Conservation (phyloP, 2,113 vertebrate genomes). For the Cinclus cinclus region DNA sequence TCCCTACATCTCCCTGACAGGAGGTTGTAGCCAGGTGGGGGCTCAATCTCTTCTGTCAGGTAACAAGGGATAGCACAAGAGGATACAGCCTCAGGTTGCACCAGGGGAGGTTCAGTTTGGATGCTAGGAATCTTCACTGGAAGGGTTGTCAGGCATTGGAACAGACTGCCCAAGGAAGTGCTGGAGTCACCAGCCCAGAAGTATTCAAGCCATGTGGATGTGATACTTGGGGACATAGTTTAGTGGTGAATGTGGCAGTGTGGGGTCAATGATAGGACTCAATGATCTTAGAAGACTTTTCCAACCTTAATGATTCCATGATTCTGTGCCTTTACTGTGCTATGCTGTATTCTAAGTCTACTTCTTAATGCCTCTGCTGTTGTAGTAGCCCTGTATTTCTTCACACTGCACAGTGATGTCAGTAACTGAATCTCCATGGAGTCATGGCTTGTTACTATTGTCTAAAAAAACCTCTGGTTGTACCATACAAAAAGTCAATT, state of each 20-base stretch:
- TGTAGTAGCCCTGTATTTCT: not conserved
- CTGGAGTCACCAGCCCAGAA: not conserved
- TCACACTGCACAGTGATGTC: fast-evolving
- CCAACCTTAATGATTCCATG: not conserved
- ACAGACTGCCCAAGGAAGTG: not conserved
- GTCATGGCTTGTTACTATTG: not conserved
- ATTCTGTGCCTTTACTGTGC: not conserved
- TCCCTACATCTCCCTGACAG: not conserved
- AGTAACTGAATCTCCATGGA: not conserved
- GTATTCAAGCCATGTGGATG: not conserved
- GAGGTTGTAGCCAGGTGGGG: too few relatives aligned
- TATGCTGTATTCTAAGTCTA: not conserved
- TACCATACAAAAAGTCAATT: not conserved
- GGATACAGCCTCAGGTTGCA: not conserved
- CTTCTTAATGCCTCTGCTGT: not conserved
- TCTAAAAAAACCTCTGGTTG: not conserved
- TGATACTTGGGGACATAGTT: too few relatives aligned
- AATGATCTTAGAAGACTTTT: not conserved
- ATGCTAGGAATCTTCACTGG: not conserved
- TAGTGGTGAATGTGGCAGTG: too few relatives aligned
- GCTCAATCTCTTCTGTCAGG: not conserved
- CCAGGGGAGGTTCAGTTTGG: not conserved
- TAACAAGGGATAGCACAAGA: not conserved
- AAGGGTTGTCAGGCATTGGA: not conserved
- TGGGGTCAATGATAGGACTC: not conserved